Conservation (phyloP, 2,888 invertebrate species). For the Scelioninae gen. 1 region DNA sequence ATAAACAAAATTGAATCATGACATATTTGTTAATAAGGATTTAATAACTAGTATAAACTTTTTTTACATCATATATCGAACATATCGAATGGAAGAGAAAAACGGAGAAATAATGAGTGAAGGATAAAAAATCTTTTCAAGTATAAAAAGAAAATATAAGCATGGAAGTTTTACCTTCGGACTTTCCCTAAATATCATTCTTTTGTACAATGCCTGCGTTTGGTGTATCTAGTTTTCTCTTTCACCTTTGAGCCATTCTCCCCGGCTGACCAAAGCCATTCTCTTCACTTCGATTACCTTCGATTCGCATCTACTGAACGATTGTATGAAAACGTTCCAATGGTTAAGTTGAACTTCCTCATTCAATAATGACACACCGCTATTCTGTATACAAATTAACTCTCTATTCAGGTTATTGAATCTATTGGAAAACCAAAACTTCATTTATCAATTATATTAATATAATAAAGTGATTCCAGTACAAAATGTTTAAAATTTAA, state of each 20-base stretch:
- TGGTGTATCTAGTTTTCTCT: background rate
- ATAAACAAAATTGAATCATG: no score
- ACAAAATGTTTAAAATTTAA: no score
- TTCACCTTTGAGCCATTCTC: background rate
- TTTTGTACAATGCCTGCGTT: background rate
- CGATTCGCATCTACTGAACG: background rate
- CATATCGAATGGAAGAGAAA: no score
- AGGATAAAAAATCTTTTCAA: background rate
- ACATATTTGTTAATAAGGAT: no score
- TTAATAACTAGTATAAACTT: no score
- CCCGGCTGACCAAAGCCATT: conserved; percentile 2
- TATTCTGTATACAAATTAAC: background rate
- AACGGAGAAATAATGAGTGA: no score
- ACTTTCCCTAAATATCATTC: conserved; percentile 1
- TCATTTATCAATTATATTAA: no score
- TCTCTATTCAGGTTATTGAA: no score
- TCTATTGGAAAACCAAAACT: no score
- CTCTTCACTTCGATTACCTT: conserved; percentile 1
- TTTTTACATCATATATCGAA: no score
- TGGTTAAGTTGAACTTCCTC: background rate
- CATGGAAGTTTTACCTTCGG: background rate
- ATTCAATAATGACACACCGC: background rate
- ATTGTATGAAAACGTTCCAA: background rate
- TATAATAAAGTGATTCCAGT: no score
- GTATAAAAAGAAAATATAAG: background rate